A percentile compares a stretch with the other conserved stretches of the same genome.
phyloP scores from a whole-genome alignment of 1,140 invertebrate genomes.

The Gryllus bimaculatus region DNA sequence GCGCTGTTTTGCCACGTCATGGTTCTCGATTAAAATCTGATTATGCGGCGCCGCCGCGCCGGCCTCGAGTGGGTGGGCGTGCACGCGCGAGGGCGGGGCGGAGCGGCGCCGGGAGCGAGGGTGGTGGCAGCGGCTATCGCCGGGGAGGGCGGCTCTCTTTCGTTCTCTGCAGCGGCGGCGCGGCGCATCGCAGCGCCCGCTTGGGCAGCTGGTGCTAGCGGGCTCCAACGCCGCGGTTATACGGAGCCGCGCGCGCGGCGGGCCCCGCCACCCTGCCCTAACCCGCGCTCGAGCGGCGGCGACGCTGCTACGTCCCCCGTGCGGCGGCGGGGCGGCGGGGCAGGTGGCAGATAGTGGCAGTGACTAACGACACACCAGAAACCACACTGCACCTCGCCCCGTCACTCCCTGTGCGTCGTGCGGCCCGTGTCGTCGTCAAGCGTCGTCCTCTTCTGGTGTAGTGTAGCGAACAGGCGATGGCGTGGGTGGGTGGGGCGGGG shows the following conservation, averaged over 20 bases:
- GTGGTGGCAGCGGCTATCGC: background rate
- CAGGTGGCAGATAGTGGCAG: slow-evolving; percentile 87
- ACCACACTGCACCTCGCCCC: slow-evolving; percentile 88
- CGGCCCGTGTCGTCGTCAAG: background rate
- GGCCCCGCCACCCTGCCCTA: too few relatives aligned
- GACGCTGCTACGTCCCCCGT: background rate
- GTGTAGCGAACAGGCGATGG: too few relatives aligned
- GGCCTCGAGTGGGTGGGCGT: too few relatives aligned
- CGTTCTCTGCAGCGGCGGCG: background rate
- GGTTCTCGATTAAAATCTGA: background rate
- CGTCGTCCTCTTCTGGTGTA: background rate
- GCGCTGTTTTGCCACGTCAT: background rate
- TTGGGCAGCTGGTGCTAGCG: slow-evolving; percentile 17
- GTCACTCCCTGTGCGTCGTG: background rate
- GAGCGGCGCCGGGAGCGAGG: background rate
- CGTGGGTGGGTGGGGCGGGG: background rate
- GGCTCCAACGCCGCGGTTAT: slow-evolving; percentile 36
- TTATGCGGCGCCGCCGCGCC: background rate
- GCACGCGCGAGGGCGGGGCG: too few relatives aligned
- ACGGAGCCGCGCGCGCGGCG: slow-evolving; percentile 27
- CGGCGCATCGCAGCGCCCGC: too few relatives aligned
- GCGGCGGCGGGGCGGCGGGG: slow-evolving; percentile 44
- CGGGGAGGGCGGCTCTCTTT: background rate
- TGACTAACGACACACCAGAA: slow-evolving; percentile 84
- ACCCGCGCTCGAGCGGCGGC: too few relatives aligned